Conservation (phyloP, 1,140 invertebrate genomes). For the Aphelenchoides fujianensis region DNA sequence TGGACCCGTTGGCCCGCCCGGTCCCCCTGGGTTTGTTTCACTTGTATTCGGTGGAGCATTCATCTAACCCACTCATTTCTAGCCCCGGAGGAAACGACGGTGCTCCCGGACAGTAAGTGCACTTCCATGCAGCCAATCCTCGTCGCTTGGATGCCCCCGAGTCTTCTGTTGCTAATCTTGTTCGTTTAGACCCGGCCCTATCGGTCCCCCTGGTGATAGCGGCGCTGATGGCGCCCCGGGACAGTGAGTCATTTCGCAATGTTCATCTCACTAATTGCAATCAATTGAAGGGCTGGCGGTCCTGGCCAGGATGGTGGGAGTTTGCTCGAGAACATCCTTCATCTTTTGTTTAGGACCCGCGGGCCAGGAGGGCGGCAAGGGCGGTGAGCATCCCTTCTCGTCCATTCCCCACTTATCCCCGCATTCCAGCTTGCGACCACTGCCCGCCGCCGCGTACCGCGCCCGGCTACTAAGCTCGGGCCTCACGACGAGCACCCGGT, state of each 20-base stretch:
- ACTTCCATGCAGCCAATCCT: neutral
- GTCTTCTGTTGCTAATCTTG: neutral
- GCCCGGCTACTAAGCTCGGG: slow-evolving; percentile 6
- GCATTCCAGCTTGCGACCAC: slow-evolving; percentile 4
- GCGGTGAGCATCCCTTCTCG: too few species aligned
- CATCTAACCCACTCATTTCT: too few species aligned
- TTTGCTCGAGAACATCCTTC: neutral
- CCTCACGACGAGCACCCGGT: neutral
- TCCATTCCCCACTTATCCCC: too few species aligned
- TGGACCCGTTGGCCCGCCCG: too few species aligned
- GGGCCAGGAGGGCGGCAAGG: neutral
- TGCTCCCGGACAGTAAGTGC: neutral
- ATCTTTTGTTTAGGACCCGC: neutral
- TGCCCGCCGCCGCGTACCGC: slow-evolving; percentile 5
- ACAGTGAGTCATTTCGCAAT: too few species aligned
- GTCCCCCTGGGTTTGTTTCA: slow-evolving; percentile 6
- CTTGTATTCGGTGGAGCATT: too few species aligned
- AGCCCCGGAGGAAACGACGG: slow-evolving; percentile 5
- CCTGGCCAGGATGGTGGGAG: neutral
- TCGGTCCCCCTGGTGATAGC: neutral
- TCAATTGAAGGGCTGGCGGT: neutral
- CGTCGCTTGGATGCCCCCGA: neutral
- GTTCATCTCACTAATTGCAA: neutral
- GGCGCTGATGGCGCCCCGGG: neutral
- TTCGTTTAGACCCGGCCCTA: neutral